Evolutionary conservation across 2,888 invertebrate genomes (phyloP).

Genomic region (Leuctra nigra): DNA sequence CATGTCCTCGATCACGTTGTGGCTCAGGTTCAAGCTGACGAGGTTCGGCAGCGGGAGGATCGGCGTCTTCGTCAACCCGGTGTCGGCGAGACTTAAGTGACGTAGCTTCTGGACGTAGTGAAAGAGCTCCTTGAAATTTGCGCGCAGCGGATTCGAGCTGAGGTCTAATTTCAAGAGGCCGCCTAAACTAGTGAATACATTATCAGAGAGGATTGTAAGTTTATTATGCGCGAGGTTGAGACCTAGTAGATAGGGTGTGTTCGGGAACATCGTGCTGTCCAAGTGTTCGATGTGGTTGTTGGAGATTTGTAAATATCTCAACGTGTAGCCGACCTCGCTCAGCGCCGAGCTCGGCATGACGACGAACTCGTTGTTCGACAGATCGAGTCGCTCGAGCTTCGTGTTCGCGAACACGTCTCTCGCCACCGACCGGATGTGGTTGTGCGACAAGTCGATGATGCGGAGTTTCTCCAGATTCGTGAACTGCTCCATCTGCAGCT

Average conservation of each 20-base stretch:
- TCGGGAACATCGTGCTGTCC: constrained; percentile 80
- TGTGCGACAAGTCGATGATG: constrained; percentile 64
- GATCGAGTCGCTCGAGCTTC: constrained; percentile 69
- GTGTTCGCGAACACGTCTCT: constrained; percentile 75
- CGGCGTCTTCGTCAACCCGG: constrained; percentile 70
- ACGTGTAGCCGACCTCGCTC: constrained; percentile 69
- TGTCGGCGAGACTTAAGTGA: constrained; percentile 66
- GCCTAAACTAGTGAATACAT: constrained; percentile 76
- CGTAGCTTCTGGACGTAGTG: constrained; percentile 78
- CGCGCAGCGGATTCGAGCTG: constrained; percentile 71
- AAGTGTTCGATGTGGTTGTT: constrained; percentile 77
- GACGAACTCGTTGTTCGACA: constrained; percentile 69
- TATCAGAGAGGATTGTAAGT: constrained; percentile 78
- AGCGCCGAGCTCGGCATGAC: constrained; percentile 74
- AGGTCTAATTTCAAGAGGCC: constrained; percentile 73
- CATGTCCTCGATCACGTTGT: constrained; percentile 65
- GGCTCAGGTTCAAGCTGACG: constrained; percentile 70
- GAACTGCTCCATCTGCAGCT: constrained; percentile 74
- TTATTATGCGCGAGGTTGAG: constrained; percentile 75
- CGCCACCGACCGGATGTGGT: constrained; percentile 65
- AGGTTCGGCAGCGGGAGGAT: constrained; percentile 68
- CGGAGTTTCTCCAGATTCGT: constrained; percentile 66
- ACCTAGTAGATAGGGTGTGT: constrained; percentile 69
- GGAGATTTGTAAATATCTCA: constrained; percentile 70
- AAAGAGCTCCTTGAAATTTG: constrained; percentile 81